Conservation (phyloP, 2,113 vertebrate genomes). For the Hemibates koningsi region DNA sequence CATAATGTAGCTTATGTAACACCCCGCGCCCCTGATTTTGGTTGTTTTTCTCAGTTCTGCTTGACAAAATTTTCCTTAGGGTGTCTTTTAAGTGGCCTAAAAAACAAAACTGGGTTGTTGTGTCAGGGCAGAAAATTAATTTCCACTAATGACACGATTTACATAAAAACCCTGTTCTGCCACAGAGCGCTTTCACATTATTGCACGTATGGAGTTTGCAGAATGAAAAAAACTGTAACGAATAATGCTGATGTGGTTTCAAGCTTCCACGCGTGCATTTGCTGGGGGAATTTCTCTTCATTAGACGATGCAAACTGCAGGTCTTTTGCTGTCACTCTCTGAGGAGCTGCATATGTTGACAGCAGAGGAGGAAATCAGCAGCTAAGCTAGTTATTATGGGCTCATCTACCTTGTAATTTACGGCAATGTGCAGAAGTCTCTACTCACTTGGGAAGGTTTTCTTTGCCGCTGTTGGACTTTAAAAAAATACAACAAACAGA, state of each 20-base stretch:
- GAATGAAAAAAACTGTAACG: neutral
- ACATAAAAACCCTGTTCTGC: neutral
- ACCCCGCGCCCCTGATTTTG: neutral
- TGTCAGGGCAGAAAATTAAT: constrained; percentile 3
- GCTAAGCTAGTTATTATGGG: neutral
- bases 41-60: constrained; percentile 28
- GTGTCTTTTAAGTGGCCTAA: constrained; percentile 15
- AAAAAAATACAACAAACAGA: neutral
- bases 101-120: constrained; percentile 20
- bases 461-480: neutral
- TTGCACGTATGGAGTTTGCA: neutral
- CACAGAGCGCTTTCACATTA: neutral
- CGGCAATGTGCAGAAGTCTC: neutral
- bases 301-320: neutral
- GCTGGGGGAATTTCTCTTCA: neutral
- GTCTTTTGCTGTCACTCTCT: neutral
- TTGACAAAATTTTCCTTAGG: constrained; percentile 2
- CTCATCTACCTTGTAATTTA: constrained; percentile 24
- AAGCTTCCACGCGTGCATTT: neutral
- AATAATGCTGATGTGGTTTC: neutral
- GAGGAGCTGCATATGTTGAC: neutral
- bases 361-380: neutral
- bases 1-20: constrained; percentile 33
- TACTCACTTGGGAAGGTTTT: neutral
- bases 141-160: constrained; percentile 6